Conservation (phyloP, 2,113 vertebrate species). For the Zosterops borbonicus region DNA sequence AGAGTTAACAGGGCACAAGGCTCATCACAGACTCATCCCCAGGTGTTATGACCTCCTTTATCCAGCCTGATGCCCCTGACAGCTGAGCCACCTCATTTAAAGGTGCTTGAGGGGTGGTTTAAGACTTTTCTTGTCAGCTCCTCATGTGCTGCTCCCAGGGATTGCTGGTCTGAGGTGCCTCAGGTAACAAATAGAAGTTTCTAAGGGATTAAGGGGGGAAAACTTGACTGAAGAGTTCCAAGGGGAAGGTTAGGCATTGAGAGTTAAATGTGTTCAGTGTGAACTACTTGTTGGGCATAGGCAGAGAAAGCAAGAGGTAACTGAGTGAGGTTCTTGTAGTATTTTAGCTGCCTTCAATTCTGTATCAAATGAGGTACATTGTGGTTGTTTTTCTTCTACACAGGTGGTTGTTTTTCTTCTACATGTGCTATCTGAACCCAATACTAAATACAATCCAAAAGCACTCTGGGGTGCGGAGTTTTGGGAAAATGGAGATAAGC, state of each 20-base stretch:
- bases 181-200: not conserved
- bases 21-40: not conserved
- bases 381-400: no score
- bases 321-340: not conserved
- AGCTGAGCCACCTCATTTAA: not conserved
- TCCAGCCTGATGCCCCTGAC: not conserved
- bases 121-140: not conserved
- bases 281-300: not conserved
- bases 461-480: not conserved
- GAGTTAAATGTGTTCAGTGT: not conserved
- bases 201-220: not conserved
- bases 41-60: not conserved
- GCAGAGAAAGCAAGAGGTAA: not conserved
- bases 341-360: not conserved
- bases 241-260: not conserved
- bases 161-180: not conserved
- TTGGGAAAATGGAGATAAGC: not conserved
- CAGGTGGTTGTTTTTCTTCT: not conserved
- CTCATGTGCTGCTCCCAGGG: fast-evolving
- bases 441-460: not conserved
- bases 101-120: not conserved
- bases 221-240: not conserved
- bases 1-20: not conserved
- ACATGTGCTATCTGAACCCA: not conserved
- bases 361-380: not conserved